Conservation (phyloP, 2,797 vertebrate species). For the Cryptoblepharus egeriae region DNA sequence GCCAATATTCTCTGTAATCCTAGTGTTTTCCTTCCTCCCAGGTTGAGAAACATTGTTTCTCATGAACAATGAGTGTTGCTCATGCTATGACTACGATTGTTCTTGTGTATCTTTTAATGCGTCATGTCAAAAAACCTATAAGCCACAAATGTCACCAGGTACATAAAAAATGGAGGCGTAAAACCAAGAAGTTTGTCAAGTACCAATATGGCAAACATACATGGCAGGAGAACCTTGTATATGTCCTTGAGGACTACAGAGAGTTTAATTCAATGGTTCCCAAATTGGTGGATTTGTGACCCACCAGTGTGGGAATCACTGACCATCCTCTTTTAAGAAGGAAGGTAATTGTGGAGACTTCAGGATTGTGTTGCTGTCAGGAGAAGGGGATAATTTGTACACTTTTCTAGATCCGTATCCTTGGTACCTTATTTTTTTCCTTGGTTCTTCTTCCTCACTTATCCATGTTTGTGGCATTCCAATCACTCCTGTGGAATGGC, state of each 20-base stretch:
- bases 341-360: no score
- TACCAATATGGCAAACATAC: neutral
- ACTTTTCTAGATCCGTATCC: neutral
- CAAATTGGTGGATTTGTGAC: no score
- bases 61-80: neutral
- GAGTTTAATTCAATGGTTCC: neutral
- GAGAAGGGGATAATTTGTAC: no score
- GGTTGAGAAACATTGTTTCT: neutral
- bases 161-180: neutral
- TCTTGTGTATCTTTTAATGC: neutral
- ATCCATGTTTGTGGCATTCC: neutral
- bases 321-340: no score
- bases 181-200: neutral
- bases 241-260: neutral
- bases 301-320: no score
- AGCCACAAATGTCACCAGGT: neutral
- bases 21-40: neutral
- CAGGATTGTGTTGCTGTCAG: no score
- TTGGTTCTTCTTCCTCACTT: neutral
- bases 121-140: no score
- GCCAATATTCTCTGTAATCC: neutral
- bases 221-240: neutral
- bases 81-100: neutral
- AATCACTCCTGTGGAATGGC: neutral
- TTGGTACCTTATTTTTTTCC: neutral